Conservation (phyloP, 2,113 vertebrate species). For the Cervus canadensis region DNA sequence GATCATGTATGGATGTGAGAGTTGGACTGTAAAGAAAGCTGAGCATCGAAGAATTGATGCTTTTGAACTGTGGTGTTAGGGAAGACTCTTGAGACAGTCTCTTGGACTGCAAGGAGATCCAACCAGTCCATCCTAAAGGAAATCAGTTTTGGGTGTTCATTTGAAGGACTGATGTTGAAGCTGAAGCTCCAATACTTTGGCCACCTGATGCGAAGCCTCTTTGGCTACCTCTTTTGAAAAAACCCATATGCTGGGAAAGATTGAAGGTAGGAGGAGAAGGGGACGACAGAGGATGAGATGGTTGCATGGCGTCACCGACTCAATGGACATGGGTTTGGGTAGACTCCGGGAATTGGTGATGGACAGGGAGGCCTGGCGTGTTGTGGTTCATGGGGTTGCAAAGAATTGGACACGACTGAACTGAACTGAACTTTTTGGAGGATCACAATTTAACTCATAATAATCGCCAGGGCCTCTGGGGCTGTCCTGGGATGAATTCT, state of each 20-base stretch:
- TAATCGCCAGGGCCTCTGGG: background rate
- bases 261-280: background rate
- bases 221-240: background rate
- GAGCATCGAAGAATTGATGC: background rate
- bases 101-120: background rate
- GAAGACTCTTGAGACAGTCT: too few relatives aligned
- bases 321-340: background rate
- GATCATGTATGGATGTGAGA: background rate
- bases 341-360: background rate
- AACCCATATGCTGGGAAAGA: background rate
- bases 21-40: background rate
- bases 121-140: background rate
- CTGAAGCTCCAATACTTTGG: background rate
- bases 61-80: background rate
- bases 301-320: background rate
- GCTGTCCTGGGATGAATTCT: background rate
- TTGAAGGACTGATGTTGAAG: background rate
- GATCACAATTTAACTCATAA: accelerated
- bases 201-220: background rate
- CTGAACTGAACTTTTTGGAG: background rate
- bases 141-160: background rate
- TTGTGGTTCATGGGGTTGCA: background rate
- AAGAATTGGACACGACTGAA: background rate
- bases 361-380: background rate
- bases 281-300: background rate